Base-by-base conservation (phyloP, 2,113 vertebrate species). In the Burhinus bistriatus region DNA sequence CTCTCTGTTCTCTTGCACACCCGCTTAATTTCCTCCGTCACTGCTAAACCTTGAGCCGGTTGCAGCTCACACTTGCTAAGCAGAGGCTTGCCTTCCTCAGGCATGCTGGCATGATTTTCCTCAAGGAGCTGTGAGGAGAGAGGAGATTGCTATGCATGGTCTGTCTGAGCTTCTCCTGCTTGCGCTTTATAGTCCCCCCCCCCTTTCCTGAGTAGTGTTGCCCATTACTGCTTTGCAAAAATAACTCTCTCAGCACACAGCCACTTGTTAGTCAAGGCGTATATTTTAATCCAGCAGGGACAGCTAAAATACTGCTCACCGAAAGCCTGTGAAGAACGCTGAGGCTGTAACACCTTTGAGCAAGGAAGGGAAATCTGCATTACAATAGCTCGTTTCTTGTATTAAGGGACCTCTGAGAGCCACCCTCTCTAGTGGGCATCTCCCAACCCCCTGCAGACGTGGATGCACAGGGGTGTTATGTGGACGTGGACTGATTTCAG, bases 241-340 rank as follows among this genome's bases (percentile, higher is more conserved):
- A 58, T 68, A 72, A 61, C 76, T 59, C 69, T 57, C 44, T 22
- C 25, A 0, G 8, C 5, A 0, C 57, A 25, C 62, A n/a, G 65
- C 29, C 54, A 44, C 66, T 92, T 95, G 83, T 82, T 96, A 94
- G 69, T 66, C 73, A 54, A 68, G 64, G 75, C 59, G 5, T 76
- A 15, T 51, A 40, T 86, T 84, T 62, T 58, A 89, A 89, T 65
- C 81, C 83, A 10, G 6, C 26, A 62, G 78, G 34, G 52, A 68
- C n/a, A 54, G 73, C 64, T 80, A 73, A 81, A 85, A 64, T 51
- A 45, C 38, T 73, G 76, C 86, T 92, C 0, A 0, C 47, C 2
- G 9, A 80, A 52, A 73, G 44, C 77, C 57, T 59, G 42, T 20
- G 47, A 75, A 78, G 78, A 82, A 13, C 0, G 0, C 70, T 40